A percentile compares a stretch with the other conserved stretches of the same genome.
These are phyloP conservation scores for Trachythela sp. DNA, from an alignment of 64 coral and sea anemone genomes.

Conservation along the genomic window DNA sequence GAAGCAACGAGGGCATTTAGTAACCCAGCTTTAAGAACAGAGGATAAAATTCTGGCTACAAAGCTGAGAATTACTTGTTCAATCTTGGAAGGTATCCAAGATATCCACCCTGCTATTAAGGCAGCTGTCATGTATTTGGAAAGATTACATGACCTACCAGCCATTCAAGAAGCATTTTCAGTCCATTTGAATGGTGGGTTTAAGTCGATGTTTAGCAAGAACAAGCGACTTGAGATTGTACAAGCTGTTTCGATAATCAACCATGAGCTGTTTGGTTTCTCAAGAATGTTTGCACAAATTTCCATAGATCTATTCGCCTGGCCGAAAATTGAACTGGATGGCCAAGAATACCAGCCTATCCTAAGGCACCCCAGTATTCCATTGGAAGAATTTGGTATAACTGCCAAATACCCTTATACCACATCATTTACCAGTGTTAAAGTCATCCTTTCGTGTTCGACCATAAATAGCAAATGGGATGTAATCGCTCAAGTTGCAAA, in stretches of 20 bases:
- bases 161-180: background rate
- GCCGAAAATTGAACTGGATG: too few species aligned
- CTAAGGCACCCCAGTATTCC: too few species aligned
- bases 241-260: background rate
- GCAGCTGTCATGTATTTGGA: background rate
- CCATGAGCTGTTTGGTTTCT: background rate
- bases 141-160: background rate
- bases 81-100: background rate
- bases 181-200: background rate
- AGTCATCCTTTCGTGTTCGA: background rate
- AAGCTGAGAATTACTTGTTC: background rate
- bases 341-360: too few species aligned
- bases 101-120: background rate
- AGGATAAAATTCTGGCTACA: background rate
- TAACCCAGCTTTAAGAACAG: background rate
- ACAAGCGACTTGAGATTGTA: background rate
- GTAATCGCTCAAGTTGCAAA: too few species aligned
- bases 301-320: too few species aligned
- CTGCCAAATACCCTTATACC: too few species aligned
- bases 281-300: too few species aligned
- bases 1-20: constrained; percentile 3
- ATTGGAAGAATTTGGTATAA: too few species aligned
- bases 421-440: background rate
- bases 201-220: background rate
- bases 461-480: too few species aligned